Conservation (phyloP, 2,113 vertebrate genomes). For the Xenus cinereus region DNA sequence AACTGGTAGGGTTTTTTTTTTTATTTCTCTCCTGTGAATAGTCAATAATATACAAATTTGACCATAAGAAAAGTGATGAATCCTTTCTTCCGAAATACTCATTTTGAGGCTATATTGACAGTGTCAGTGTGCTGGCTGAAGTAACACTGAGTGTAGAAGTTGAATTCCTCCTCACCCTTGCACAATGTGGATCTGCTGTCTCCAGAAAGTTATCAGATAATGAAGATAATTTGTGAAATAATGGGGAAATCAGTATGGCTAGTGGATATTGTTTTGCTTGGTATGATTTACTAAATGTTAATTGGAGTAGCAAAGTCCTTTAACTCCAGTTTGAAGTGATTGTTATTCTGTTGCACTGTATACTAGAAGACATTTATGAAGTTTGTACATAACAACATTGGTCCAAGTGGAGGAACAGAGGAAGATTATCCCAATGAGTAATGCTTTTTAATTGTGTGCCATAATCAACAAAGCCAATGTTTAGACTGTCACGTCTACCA, state of each 20-base stretch:
- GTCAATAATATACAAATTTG: background rate
- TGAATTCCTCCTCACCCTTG: background rate
- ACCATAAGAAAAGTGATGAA: background rate
- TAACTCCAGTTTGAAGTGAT: background rate
- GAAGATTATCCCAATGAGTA: background rate
- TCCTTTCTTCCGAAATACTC: background rate
- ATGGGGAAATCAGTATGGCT: background rate
- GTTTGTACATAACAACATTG: background rate
- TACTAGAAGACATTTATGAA: background rate
- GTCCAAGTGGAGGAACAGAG: background rate
- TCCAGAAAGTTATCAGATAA: background rate
- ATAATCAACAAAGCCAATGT: background rate
- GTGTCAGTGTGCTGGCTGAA: background rate
- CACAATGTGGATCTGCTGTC: background rate
- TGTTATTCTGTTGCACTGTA: background rate
- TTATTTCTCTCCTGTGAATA: background rate
- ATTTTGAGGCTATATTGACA: background rate
- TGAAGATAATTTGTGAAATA: background rate
- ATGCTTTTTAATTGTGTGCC: background rate
- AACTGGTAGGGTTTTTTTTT: background rate
- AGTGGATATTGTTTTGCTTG: background rate
- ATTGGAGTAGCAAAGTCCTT: background rate
- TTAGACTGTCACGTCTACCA: background rate
- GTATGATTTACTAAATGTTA: background rate
- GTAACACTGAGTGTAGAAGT: background rate